Evolutionary conservation across 2,888 invertebrate genomes (phyloP).

Genomic region (Charanyca ferruginea): DNA sequence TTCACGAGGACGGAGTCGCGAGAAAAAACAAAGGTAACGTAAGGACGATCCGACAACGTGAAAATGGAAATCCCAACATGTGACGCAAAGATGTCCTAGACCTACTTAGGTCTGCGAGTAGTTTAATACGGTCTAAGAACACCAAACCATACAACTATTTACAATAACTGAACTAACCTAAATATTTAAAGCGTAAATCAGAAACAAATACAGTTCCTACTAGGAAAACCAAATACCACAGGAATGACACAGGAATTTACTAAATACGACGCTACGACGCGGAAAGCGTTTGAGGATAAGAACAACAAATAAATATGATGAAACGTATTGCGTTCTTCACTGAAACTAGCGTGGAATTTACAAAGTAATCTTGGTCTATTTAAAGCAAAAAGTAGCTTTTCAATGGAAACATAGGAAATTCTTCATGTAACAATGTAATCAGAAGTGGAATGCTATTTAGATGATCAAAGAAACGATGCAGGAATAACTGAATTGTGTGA

Average conservation of each 20-base stretch:
- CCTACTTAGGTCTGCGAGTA: not conserved
- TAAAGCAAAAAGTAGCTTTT: constrained; percentile 29
- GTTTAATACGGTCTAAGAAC: not conserved
- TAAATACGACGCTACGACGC: constrained; percentile 14
- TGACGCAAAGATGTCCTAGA: not conserved
- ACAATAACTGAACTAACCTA: not conserved
- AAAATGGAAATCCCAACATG: not conserved
- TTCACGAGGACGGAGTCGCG: too few species aligned
- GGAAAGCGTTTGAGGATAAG: constrained; percentile 32
- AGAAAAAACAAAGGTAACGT: too few species aligned
- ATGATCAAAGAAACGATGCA: not conserved
- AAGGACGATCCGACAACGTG: not conserved
- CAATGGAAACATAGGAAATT: constrained; percentile 28
- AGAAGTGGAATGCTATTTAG: constrained; percentile 16
- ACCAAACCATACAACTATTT: not conserved
- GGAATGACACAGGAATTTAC: constrained; percentile 31
- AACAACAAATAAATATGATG: constrained; percentile 27
- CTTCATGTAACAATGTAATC: constrained; percentile 39
- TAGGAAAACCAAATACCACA: constrained; percentile 24
- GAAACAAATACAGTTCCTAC: not conserved
- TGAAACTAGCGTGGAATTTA: constrained; percentile 10
- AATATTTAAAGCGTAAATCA: not conserved
- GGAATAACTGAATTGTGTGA: not conserved
- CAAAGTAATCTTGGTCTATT: constrained; percentile 36
- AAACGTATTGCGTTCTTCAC: constrained; percentile 29